Base-by-base conservation (phyloP, 2,797 vertebrate species). In the Macropodus opercularis region DNA sequence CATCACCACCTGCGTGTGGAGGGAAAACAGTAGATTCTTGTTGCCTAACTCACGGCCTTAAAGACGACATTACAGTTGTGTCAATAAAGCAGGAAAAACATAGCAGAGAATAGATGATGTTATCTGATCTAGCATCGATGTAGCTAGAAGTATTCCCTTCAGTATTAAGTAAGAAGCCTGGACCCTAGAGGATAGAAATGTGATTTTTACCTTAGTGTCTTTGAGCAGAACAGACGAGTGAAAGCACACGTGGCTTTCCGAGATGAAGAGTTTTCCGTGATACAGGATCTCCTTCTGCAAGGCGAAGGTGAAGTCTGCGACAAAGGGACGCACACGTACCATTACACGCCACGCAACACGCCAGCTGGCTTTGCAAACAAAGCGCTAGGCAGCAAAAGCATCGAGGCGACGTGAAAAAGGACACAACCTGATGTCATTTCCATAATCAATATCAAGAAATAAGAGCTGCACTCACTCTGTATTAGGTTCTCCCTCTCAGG, bases 261-360 rank as follows among this genome's bases (percentile, higher is more conserved):
- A 91, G 35, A 96, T 42, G 8, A 87, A 97, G 49, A 96, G 90
- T 71, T 91, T 94, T 29, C 95, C 94, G 0, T 93, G 93, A 74
- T 94, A 96, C 26, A 92, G 80, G 18, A 94, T 80, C 32, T 95
- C 95, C 72, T 88, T 93, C 77, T 95, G 94, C 80, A 96, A 83
- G 32, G 94, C 89, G 21, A 95, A 96, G 17, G 81, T 88, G 77
- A 93, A 94, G 0, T 83, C 94, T 95, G 49, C 55, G 66, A 32
- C 12, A 44, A 2, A 69, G 7, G 67, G 8, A 49, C 4, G n/a
- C n/a, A n/a, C n/a, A n/a, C n/a, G n/a, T n/a, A n/a, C n/a, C n/a
- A n/a, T n/a, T n/a, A 35, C 21, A 40, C 13, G 32, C 22, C n/a
- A n/a, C n/a, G n/a, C n/a, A n/a, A n/a, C n/a, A n/a, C n/a, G n/a